Evolutionary conservation across 2,888 invertebrate genomes (phyloP).

Genomic region (Acronicta leporina): DNA sequence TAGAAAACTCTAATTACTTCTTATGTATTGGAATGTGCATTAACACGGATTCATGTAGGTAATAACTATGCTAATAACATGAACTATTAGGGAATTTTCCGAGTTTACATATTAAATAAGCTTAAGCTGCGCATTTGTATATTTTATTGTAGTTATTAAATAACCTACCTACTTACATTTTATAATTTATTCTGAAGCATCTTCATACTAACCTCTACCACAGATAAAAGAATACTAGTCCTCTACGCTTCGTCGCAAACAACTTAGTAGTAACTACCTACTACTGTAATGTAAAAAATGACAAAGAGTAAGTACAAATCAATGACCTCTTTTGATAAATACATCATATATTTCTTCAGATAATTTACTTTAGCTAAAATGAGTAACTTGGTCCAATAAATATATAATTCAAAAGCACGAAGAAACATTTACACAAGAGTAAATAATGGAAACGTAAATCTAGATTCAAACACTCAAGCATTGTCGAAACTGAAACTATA

Average conservation of each 20-base stretch:
- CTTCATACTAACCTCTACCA: slow-evolving; percentile 25
- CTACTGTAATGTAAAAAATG: slow-evolving; percentile 11
- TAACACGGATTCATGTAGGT: slow-evolving; percentile 32
- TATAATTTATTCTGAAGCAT: slow-evolving; percentile 30
- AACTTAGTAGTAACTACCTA: slow-evolving; percentile 12
- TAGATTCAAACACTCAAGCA: slow-evolving; percentile 13
- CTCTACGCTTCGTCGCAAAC: slow-evolving; percentile 10
- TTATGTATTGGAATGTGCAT: slow-evolving; percentile 38
- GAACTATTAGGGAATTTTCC: slow-evolving; percentile 31
- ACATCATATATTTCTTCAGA: no score
- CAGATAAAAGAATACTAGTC: no score
- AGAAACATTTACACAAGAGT: slow-evolving; percentile 8
- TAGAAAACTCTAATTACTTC: slow-evolving; percentile 28
- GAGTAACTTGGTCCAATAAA: neutral
- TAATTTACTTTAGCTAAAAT: no score
- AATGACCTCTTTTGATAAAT: no score
- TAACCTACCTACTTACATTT: slow-evolving; percentile 10
- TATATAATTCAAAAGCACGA: neutral
- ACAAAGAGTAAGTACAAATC: slow-evolving; percentile 14
- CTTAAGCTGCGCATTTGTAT: neutral
- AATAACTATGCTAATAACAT: slow-evolving; percentile 27
- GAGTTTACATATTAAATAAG: slow-evolving; percentile 13
- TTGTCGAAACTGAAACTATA: slow-evolving; percentile 38
- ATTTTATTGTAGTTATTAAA: slow-evolving; percentile 10
- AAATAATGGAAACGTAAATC: slow-evolving; percentile 9